Evolutionary conservation across 2,797 vertebrate genomes (phyloP), one percentile per base, ranked within the genome.

Genomic region (Champsocephalus esox): DNA sequence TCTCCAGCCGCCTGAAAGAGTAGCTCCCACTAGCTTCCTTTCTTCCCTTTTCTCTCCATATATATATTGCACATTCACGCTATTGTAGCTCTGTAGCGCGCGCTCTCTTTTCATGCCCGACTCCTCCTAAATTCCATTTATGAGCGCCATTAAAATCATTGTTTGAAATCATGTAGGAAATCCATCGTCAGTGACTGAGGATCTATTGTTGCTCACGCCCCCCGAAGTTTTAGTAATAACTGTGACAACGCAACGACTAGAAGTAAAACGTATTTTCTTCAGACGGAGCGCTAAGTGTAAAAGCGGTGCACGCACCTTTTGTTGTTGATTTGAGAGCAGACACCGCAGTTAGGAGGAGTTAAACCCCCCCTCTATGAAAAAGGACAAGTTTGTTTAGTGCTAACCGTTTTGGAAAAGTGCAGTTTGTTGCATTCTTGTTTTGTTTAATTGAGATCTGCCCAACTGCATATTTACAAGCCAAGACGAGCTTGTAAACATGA

Each of bases 101-200:
- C 75, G 38, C 82, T 45, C 84, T 50, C 88, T 89, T 87, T 93
- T 92, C 83, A 87, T 65, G 75, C 88, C 81, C 66, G 45, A 70
- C 67, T 90, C 85, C 88, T 83, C 83, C 73, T 91, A 89, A 93
- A 90, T 84, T 92, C 86, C 85, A 77, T 93, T 93, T 90, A 92
- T 84, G 85, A 87, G 77, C 64, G 5, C 87, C 86, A 92, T 92
- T 92, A 92, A 92, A 93, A 92, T 89, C 91, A 88, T 93, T 92
- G 92, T 92, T 84, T 84, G 70, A 87, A 91, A 90, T 92, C 91
- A 88, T 92, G 92, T 92, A 88, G 92, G 88, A 93, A 92, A 90
- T 88, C 88, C 88, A 89, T 84, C 73, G 77, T 73, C 60, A 49
- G 46, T 81, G 81, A 83, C 77, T 74, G 81, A 87, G 72, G 63